Evolutionary conservation across 2,113 vertebrate species (phyloP), one percentile per base, ranked within the genome.

Genomic region (Lutjanus erythropterus): DNA sequence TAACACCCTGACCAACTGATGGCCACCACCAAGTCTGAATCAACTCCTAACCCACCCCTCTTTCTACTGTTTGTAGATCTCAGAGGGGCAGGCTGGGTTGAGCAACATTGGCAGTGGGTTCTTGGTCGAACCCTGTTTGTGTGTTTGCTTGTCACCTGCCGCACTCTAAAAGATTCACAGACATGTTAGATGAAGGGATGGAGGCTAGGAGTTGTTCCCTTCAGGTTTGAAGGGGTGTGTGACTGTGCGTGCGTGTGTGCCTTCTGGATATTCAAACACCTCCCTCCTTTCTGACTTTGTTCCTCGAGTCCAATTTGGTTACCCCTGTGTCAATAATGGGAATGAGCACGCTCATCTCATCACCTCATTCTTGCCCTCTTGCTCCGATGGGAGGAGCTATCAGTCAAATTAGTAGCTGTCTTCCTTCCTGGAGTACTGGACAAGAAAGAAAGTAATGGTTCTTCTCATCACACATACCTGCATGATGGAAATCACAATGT

Each of bases 291-390:
- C 75, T 55, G 58, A 68, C 46, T 72, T 70, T 72, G 50, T 62
- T 61, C 41, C 56, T 10, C 6, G 46, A 76, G 39, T 71, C 58
- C 70, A 60, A 56, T 59, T 83, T 85, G 73, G 18, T 50, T 78
- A 76, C 66, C 66, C 25, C 55, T 53, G 9, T 77, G 47, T 78
- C 46, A 80, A 31, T 47, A 53, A 80, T 2, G n/a, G 67, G 70
- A 90, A 90, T 86, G 80, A 88, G 73, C 87, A 85, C 78, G 62
- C 39, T 88, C 78, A 86, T 70, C 31, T 86, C 76, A 90, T 90
- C 72, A 78, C 68, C 46, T 89, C 83, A 84, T 90, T 88, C 49
- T 85, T 80, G 69, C 53, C 52, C 39, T 37, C 16, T 78, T 83
- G 61, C 81, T 87, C 80, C 21, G 11, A 87, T 82, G 52, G 70